Conservation (phyloP, 2,888 invertebrate genomes). For the Polymixis flavicincta region DNA sequence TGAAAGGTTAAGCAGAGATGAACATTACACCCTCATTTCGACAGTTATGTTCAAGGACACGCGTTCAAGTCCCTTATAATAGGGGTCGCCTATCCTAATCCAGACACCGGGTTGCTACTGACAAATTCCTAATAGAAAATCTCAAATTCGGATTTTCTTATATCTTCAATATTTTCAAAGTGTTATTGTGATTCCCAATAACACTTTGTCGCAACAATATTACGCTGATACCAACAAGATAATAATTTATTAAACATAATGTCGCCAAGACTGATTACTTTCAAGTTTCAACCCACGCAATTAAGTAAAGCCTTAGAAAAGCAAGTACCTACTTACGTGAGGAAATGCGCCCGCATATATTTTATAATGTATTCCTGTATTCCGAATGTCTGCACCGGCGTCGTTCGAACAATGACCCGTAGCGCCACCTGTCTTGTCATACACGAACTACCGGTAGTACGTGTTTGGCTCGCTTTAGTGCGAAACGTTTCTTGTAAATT, state of each 20-base stretch:
- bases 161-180: too few relatives aligned
- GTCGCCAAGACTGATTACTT: conserved; percentile 32
- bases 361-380: conserved; percentile 62
- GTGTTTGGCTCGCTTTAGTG: conserved; percentile 19
- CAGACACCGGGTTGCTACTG: not conserved
- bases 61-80: not conserved
- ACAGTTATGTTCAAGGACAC: not conserved
- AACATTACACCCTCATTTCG: not conserved
- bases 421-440: conserved; percentile 62
- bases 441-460: conserved; percentile 55
- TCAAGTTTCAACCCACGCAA: conserved; percentile 32
- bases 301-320: conserved; percentile 47
- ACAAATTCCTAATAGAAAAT: not conserved
- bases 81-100: too few relatives aligned
- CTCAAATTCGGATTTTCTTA: too few relatives aligned
- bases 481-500: conserved; percentile 39
- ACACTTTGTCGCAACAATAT: not conserved
- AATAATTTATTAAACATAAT: conserved; percentile 29
- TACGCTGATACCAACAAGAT: not conserved
- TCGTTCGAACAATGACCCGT: conserved; percentile 63
- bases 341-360: conserved; percentile 62
- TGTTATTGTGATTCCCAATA: too few relatives aligned
- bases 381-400: conserved; percentile 36
- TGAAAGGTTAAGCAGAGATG: too few relatives aligned
- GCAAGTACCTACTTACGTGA: conserved; percentile 49